Base-by-base conservation (phyloP, 2,113 vertebrate species). In the Poeciliopsis occidentalis region DNA sequence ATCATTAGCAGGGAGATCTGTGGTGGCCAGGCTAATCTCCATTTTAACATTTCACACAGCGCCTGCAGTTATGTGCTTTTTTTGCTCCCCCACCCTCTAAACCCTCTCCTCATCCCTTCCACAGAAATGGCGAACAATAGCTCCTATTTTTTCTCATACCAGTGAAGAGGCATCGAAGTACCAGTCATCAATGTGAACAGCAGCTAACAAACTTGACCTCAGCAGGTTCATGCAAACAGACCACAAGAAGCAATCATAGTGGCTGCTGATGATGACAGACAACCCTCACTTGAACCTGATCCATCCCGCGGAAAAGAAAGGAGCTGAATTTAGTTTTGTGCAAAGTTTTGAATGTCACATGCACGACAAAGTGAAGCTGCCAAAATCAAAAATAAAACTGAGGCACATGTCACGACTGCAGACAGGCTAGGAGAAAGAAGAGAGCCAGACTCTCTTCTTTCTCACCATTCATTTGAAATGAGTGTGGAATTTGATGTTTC, bases 11-110 rank as follows among this genome's bases (percentile, higher is more conserved):
- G 89, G 80, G 51, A 84, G 83, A 90, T 90, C 83, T 85, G 86
- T 85, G 70, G 73, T 57, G 82, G 86, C 82, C 74, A 76, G 85
- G 88, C 89, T 92, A 91, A 93, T 90, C 91, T 93, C 84, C 86
- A 84, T 88, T 88, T 92, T 92, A 92, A 90, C 88, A 91, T 91
- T 92, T 93, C 91, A 93, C 82, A 91, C 82, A 84, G 67, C 26
- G 92, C 93, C 89, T 81, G 88, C 82, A 79, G 93, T 85, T 82
- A 86, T 89, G 87, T 83, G 83, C 75, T 73, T 78, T 71, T 80
- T 71, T 78, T 61, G 30, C 30, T 4, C 41, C 57, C 34, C 10
- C 51, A 44, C 34, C 8, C 32, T 8, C 8, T 27, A 27, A 1
- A 27, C 27, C 27, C 27, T 27, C 30, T 61, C n/a, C 17, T 1